A percentile compares a stretch with the other conserved stretches of the same genome.
Evolutionary conservation across 2,888 invertebrate species (phyloP).

Genomic region (Dasypogon diadema): DNA sequence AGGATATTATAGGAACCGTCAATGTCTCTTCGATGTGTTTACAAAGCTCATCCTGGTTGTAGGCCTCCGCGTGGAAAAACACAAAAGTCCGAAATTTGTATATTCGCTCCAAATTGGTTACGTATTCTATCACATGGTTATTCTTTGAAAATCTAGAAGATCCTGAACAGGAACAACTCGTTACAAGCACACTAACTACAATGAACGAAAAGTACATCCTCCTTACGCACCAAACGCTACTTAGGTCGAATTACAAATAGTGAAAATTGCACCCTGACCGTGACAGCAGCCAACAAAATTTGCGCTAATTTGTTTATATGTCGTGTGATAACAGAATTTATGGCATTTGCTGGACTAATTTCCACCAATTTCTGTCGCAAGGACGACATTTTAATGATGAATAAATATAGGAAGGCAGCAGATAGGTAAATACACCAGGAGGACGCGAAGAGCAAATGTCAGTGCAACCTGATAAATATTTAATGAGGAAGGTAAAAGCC

Average conservation of each 20-base stretch:
- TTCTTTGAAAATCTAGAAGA: not conserved
- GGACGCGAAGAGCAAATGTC: not conserved
- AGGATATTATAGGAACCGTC: constrained; percentile 5
- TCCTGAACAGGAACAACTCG: not conserved
- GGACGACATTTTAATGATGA: not conserved
- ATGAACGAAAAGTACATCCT: not conserved
- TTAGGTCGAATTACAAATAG: not conserved
- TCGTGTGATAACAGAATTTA: not conserved
- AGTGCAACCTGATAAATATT: not conserved
- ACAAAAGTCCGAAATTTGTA: constrained; percentile 11
- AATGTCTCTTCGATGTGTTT: not conserved
- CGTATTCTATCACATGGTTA: not conserved
- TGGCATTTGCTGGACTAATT: not conserved
- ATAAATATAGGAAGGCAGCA: not conserved
- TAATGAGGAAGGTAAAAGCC: not conserved
- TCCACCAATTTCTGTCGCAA: not conserved
- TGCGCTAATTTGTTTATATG: not conserved
- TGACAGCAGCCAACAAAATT: not conserved
- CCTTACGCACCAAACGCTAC: not conserved
- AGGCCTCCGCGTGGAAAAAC: not conserved
- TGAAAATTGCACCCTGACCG: not conserved
- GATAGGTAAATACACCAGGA: not conserved
- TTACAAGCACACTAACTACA: not conserved
- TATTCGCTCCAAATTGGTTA: not conserved
- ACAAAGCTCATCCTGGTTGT: not conserved